Evolutionary conservation across 2,113 vertebrate species (phyloP).

Genomic region (Malaclemys terrapin): DNA sequence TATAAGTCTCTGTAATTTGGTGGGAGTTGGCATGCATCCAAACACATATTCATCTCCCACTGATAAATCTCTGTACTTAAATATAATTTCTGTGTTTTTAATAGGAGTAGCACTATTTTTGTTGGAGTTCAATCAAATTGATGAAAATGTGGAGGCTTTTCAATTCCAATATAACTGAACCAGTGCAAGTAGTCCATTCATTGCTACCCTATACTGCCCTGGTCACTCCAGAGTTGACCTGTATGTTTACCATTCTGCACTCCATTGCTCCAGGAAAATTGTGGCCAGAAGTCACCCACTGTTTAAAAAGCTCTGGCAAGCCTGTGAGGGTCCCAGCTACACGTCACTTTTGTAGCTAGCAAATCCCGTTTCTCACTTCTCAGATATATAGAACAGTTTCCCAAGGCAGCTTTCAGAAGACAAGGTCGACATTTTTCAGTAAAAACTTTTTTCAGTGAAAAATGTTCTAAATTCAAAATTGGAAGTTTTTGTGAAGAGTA

Average conservation of each 20-base stretch:
- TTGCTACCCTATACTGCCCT: background rate
- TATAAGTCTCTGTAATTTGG: background rate
- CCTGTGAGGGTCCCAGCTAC: rapidly evolving
- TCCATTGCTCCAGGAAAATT: no score
- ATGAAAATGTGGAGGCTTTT: background rate
- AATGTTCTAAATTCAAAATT: background rate
- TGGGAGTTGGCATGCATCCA: background rate
- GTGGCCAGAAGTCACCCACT: background rate
- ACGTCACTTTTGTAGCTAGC: background rate
- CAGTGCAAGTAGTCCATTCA: background rate
- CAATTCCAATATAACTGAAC: background rate
- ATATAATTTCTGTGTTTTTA: background rate
- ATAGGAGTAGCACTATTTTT: background rate
- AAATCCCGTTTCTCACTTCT: background rate
- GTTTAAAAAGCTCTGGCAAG: background rate
- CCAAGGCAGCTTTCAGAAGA: background rate
- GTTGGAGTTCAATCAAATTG: background rate
- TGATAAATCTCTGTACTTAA: constrained; percentile 1
- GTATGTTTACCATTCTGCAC: background rate
- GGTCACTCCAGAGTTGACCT: no score
- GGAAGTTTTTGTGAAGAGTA: no score
- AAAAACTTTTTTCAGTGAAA: background rate
- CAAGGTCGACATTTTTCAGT: background rate
- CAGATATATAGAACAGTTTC: background rate
- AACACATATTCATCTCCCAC: background rate